phyloP scores from a whole-genome alignment of 2,888 invertebrate genomes.

The Drosophila pegasa region DNA sequence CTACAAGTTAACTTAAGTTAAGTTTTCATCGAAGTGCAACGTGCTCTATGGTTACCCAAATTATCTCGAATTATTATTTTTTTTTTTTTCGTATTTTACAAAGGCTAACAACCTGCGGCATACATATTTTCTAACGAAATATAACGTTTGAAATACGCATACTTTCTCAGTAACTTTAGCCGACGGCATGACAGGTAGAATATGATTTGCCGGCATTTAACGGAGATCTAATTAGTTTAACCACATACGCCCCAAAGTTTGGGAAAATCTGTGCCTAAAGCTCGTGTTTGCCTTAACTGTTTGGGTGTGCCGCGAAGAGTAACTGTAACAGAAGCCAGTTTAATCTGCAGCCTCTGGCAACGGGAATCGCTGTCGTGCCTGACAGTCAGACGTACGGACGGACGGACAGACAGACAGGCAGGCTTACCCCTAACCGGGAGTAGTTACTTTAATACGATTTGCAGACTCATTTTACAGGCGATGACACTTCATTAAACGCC shows the following conservation, averaged over 20 bases:
- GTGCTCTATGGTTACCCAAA: too few species aligned
- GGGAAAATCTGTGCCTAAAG: constrained; percentile 27
- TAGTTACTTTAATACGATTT: constrained; percentile 79
- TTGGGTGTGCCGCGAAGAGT: constrained; percentile 10
- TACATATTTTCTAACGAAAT: too few species aligned
- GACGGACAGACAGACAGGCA: constrained; percentile 29
- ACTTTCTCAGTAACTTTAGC: not conserved
- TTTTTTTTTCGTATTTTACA: too few species aligned
- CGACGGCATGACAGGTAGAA: constrained; percentile 1
- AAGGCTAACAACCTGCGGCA: too few species aligned
- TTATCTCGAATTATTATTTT: too few species aligned
- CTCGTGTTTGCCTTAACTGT: constrained; percentile 17
- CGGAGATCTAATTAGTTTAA: constrained; percentile 38
- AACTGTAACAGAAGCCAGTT: constrained; percentile 42
- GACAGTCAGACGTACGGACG: constrained; percentile 39
- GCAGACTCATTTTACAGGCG: constrained; percentile 82
- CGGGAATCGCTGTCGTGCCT: constrained; percentile 35
- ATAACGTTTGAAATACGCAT: too few species aligned
- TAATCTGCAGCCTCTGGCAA: constrained; percentile 38
- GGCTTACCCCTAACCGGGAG: constrained; percentile 65
- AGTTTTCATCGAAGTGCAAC: too few species aligned
- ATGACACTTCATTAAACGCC: constrained; percentile 81
- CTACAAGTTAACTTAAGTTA: too few species aligned
- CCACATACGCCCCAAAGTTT: constrained; percentile 42
- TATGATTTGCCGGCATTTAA: not conserved